Conservation (phyloP, 2,113 vertebrate genomes). For the Myotis yumanensis region DNA sequence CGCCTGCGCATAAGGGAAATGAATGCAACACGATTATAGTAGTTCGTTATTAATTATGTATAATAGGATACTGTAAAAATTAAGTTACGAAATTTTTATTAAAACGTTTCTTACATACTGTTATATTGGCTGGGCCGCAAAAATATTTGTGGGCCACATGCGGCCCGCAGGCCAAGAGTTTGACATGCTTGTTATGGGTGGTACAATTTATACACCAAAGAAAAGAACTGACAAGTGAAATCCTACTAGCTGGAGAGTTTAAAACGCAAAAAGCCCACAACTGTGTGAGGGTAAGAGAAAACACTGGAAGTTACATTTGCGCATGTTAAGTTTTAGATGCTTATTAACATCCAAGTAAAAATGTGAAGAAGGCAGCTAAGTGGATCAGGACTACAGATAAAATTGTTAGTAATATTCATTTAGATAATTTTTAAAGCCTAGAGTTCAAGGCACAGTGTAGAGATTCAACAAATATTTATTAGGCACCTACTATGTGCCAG, state of each 20-base stretch:
- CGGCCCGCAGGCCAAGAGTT: no score
- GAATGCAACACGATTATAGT: no score
- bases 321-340: not conserved
- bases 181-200: not conserved
- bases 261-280: not conserved
- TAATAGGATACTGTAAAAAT: no score
- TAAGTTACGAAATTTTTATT: no score
- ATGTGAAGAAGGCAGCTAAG: not conserved
- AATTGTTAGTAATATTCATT: not conserved
- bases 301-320: not conserved
- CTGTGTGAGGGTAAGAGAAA: not conserved
- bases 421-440: not conserved
- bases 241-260: not conserved
- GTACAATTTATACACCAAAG: not conserved
- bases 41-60: no score
- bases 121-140: no score
- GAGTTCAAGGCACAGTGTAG: not conserved
- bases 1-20: no score
- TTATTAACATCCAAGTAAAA: not conserved
- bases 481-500: not conserved
- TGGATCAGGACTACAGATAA: not conserved
- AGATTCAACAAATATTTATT: not conserved
- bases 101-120: no score
- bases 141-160: no score
- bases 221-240: slow-evolving; percentile 40